Percentiles rank a stretch among this genome's conserved stretches.
phyloP scores from a whole-genome alignment of 2,797 vertebrate species.

The Balearica regulorum region DNA sequence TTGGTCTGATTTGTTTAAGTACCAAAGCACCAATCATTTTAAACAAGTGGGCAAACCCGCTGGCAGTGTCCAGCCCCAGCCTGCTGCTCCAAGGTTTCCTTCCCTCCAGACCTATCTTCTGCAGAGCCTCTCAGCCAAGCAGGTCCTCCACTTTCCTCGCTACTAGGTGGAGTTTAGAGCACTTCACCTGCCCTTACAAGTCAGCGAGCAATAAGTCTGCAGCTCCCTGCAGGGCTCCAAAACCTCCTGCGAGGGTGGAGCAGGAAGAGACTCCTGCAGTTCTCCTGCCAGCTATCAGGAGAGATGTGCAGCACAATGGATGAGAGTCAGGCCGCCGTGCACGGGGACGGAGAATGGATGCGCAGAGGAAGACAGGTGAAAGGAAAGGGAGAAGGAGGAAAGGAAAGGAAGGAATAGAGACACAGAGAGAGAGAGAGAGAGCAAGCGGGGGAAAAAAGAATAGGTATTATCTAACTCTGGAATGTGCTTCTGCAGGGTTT shows the following conservation, averaged over 20 bases:
- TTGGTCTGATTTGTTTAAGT: neutral
- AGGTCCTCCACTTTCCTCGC: neutral
- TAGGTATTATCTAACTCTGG: slow-evolving; percentile 17
- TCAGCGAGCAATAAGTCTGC: neutral
- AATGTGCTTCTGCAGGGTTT: slow-evolving; percentile 11
- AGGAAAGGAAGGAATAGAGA: neutral
- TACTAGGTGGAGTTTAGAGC: neutral
- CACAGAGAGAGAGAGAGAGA: neutral
- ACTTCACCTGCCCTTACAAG: neutral
- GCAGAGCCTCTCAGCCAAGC: neutral
- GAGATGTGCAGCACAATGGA: neutral
- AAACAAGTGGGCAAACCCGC: neutral
- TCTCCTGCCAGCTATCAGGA: neutral
- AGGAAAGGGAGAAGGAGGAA: neutral
- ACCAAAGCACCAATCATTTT: neutral
- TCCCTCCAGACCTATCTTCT: neutral
- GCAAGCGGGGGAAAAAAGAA: fast-evolving
- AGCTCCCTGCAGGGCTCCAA: slow-evolving; percentile 20
- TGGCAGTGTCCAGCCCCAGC: neutral
- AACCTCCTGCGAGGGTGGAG: neutral
- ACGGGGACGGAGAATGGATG: neutral
- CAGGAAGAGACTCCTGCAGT: neutral
- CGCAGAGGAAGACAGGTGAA: neutral
- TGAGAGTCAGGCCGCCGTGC: fast-evolving
- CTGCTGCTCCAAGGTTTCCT: neutral